A percentile compares a stretch with the other conserved stretches of the same genome.
phyloP scores from a whole-genome alignment of 1,140 invertebrate genomes.

The Platyscapa corneri region DNA sequence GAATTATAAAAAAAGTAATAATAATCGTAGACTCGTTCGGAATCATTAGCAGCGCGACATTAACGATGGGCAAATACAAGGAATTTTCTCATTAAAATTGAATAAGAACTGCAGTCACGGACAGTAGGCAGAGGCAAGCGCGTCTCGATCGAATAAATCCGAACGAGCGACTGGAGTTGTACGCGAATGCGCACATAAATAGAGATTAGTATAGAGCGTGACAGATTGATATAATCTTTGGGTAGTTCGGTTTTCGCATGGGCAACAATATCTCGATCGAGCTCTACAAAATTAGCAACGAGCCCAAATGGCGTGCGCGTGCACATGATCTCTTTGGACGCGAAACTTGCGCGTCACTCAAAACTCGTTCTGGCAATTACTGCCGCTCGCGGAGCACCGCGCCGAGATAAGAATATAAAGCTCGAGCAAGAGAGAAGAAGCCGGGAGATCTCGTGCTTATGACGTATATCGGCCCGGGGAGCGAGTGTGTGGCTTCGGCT shows the following conservation, averaged over 20 bases:
- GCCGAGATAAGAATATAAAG: constrained; percentile 31
- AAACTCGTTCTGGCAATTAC: constrained; percentile 46
- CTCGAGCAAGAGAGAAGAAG: background rate
- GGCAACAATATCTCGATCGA: constrained; percentile 33
- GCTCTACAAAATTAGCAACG: constrained; percentile 26
- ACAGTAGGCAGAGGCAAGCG: background rate
- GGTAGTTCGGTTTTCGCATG: background rate
- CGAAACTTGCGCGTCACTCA: constrained; percentile 20
- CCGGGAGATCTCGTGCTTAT: background rate
- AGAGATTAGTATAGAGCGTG: constrained; percentile 7
- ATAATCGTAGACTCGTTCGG: background rate
- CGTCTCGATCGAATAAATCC: background rate
- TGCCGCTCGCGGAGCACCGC: background rate
- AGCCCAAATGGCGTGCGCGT: background rate
- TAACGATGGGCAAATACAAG: background rate
- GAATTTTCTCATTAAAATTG: background rate
- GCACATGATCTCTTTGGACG: constrained; percentile 1
- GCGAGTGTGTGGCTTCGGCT: background rate
- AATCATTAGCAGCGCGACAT: background rate
- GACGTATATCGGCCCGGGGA: background rate
- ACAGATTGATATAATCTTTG: constrained; percentile 34
- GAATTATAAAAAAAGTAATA: no score
- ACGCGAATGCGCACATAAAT: background rate
- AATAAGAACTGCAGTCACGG: background rate
- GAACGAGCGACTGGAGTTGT: background rate